A percentile compares a stretch with the other conserved stretches of the same genome.
Evolutionary conservation across 2,113 vertebrate genomes (phyloP).

Genomic region (Noctilio leporinus): DNA sequence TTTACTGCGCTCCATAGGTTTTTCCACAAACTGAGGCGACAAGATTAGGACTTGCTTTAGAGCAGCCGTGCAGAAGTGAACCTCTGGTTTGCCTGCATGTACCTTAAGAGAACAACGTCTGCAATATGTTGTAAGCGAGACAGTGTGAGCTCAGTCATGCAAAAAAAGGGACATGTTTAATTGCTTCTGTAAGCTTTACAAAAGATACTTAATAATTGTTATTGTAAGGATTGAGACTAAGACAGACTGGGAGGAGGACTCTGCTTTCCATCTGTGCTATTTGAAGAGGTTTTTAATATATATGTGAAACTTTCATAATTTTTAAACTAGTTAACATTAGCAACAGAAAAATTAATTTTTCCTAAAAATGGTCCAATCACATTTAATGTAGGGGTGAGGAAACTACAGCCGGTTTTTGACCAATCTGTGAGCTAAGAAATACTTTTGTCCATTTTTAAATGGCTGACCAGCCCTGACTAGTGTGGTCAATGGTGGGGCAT

Average conservation of each 20-base stretch:
- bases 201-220: not conserved
- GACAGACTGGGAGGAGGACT: not conserved
- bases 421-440: not conserved
- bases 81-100: not conserved
- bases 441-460: not conserved
- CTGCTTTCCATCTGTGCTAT: not conserved
- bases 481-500: too few relatives aligned
- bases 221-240: not conserved
- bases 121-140: accelerated
- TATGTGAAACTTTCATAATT: not conserved
- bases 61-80: too few relatives aligned
- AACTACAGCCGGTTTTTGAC: not conserved
- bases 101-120: not conserved
- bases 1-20: not conserved
- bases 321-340: not conserved
- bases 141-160: not conserved
- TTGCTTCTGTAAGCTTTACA: not conserved
- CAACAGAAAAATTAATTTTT: not conserved
- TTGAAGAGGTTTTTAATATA: not conserved
- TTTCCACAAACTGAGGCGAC: not conserved
- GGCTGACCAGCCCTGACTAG: not conserved
- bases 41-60: not conserved
- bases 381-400: not conserved
- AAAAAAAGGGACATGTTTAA: not conserved
- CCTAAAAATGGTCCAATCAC: not conserved